Conservation (phyloP, 1,140 invertebrate genomes). For the Anastatus disparis region DNA sequence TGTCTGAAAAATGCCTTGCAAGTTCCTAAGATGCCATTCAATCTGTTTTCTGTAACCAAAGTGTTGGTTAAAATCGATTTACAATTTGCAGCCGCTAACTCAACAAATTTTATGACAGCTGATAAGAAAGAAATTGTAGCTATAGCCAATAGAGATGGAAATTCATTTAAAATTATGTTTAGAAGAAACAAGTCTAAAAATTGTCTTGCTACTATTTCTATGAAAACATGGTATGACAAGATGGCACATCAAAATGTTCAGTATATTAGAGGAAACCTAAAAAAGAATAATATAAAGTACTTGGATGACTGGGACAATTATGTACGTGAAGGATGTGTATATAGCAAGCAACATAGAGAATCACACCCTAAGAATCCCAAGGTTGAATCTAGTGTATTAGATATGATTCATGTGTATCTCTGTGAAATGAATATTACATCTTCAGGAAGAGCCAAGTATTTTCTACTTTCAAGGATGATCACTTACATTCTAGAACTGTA, state of each 20-base stretch:
- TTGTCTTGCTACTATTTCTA: constrained; percentile 38
- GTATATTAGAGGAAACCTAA: constrained; percentile 47
- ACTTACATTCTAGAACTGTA: constrained; percentile 41
- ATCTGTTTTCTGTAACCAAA: constrained; percentile 47
- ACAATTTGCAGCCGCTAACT: constrained; percentile 32
- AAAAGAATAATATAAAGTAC: constrained; percentile 33
- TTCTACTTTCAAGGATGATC: constrained; percentile 38
- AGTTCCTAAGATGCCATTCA: constrained; percentile 46
- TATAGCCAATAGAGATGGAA: constrained; percentile 36
- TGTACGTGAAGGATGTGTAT: constrained; percentile 46
- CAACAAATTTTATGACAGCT: constrained; percentile 29
- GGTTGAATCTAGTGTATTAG: constrained; percentile 22
- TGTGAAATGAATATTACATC: constrained; percentile 49
- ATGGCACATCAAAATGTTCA: constrained; percentile 52
- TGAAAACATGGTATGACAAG: constrained; percentile 48
- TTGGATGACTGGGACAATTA: constrained; percentile 43
- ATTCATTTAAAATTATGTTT: constrained; percentile 48
- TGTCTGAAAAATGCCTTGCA: constrained; percentile 45
- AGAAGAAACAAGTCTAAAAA: constrained; percentile 32
- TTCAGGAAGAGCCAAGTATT: no score
- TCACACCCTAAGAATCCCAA: constrained; percentile 28
- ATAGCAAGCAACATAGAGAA: constrained; percentile 44
- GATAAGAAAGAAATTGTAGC: constrained; percentile 36
- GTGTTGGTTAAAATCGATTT: constrained; percentile 45
- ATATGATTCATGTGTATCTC: constrained; percentile 50